Evolutionary conservation across 2,888 invertebrate genomes (phyloP), one percentile per base, ranked within the genome.

Genomic region (Busseola fusca): DNA sequence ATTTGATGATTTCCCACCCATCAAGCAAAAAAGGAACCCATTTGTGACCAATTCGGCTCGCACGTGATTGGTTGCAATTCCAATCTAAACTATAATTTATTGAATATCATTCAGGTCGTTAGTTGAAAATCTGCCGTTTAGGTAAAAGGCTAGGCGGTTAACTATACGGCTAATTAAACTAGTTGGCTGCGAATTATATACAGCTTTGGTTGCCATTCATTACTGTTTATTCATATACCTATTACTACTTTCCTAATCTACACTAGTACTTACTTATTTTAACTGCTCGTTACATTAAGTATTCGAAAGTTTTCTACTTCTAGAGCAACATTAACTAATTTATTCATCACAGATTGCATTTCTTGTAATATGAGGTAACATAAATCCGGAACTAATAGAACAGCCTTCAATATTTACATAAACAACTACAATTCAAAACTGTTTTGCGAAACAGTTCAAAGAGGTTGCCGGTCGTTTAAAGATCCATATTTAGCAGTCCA

Each of bases 361-460:
- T 69, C 58, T 64, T 30, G 21, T 48, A 58, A 37, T 30, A 58
- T 70, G 59, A 62, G 64, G 67, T 65, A 81, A 68, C 48, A 58
- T 48, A 34, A 67, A 37, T 68, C 76, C 72, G 60, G 67, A 81
- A 81, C 37, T 14, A 25, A 70, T 62, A 62, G n/a, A 59, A 74
- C 45, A 70, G 25, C 65, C 54, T 52, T 70, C 21, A 70, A 67
- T 56, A 72, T 72, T 76, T 42, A 78, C 62, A 62, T 64, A 72
- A 62, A 78, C 63, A 52, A 56, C 70, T 42, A 71, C 68, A 78
- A 70, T 60, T 58, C 42, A 34, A 76, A 76, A 74, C 52, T 42
- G 54, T 57, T 67, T 66, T 73, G 69, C 73, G 67, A 81, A 78
- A 81, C 72, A 58, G 74, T 72, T 79, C 72, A 78, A 57, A 64